Conservation (phyloP, 2,888 invertebrate genomes). For the Callinectes sapidus region DNA sequence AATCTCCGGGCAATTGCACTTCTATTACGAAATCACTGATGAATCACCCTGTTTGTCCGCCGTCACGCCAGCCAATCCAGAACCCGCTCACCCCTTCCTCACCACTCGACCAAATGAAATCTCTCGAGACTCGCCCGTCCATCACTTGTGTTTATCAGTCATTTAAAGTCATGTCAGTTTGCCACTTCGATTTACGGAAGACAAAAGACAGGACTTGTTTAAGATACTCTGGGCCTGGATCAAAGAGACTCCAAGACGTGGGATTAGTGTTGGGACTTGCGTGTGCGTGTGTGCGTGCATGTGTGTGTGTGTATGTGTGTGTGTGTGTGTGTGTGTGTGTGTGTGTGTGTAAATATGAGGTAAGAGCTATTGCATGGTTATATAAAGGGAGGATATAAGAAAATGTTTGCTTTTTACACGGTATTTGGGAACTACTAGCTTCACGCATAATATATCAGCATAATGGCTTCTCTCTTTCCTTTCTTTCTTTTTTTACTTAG, state of each 20-base stretch:
- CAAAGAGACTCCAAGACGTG: neutral
- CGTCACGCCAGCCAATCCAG: neutral
- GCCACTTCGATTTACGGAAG: neutral
- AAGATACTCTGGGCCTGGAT: neutral
- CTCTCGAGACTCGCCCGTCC: neutral
- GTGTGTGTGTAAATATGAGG: neutral
- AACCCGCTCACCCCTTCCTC: neutral
- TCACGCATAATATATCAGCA: too few species aligned
- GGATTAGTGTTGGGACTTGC: neutral
- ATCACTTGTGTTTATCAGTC: slow-evolving; percentile 15
- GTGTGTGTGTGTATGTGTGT: slow-evolving; percentile 34
- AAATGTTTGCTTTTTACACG: too few species aligned
- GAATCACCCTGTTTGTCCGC: slow-evolving; percentile 8
- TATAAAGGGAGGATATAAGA: too few species aligned
- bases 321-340: slow-evolving; percentile 40
- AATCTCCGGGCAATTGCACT: neutral
- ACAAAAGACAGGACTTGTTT: neutral
- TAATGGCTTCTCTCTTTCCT: too few species aligned
- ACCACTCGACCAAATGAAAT: neutral
- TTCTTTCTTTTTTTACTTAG: too few species aligned
- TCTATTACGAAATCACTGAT: neutral
- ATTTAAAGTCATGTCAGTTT: slow-evolving; percentile 13
- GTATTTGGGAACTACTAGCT: too few species aligned
- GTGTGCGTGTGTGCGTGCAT: slow-evolving; percentile 19
- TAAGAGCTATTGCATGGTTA: too few species aligned